Base-by-base conservation (phyloP, 2,113 vertebrate genomes). In the Engystomops pustulosus region DNA sequence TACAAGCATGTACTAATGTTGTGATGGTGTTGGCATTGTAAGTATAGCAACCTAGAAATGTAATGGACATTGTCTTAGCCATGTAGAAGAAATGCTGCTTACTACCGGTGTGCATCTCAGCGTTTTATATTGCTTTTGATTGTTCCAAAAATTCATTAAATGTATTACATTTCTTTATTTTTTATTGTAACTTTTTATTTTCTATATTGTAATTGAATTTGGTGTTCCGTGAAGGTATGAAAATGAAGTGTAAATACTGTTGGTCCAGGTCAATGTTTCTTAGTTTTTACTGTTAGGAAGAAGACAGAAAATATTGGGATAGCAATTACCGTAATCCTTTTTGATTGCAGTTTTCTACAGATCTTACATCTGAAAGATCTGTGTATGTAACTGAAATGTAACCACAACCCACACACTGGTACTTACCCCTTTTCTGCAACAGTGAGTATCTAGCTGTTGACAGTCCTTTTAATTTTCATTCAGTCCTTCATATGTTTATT, bases 11-110 rank as follows among this genome's bases (percentile, higher is more conserved):
- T 55, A 88, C 77, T 88, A 90, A 90, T 86, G 90, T 88, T 88
- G 92, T 93, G 92, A 92, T 93, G 91, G 93, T 92, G 90, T 93
- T 88, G 89, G 89, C 87, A 93, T 90, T 91, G 87, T 91, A 88
- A 89, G 88, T 90, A 86, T 91, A 90, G 90, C 90, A 92, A 88
- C 89, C 89, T 89, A 87, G 88, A 92, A 93, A 93, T 94, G 91
- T 93, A 92, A 86, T 87, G 88, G 91, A 93, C 87, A 87, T 86
- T 93, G 92, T 93, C 88, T 92, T 91, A 91, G 83, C 75, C 53
- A 34, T 78, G 82, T 84, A 62, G 75, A 74, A 47, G 60, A 67
- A 92, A 94, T 93, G 93, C 93, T 95, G 94, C 93, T 94, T 94
- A 89, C 89, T 85, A 86, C 87, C 85, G 90, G 90, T 92, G 87